These are phyloP conservation scores for Ormia ochracea DNA, from an alignment of 2,888 invertebrate genomes.

Conservation along the genomic window DNA sequence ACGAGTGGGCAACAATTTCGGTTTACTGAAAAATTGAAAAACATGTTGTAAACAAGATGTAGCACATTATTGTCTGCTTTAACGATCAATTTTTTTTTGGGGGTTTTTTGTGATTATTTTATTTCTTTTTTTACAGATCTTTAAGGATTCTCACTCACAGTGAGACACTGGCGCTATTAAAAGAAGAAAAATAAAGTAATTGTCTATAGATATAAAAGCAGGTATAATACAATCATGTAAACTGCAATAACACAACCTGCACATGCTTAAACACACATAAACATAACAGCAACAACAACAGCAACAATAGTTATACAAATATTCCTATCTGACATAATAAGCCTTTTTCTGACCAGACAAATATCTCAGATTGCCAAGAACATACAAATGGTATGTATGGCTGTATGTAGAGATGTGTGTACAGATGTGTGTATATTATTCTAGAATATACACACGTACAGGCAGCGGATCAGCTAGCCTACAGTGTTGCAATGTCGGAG, in stretches of 20 bases:
- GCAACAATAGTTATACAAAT: conserved; percentile 41
- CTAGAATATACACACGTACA: not conserved
- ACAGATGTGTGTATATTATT: not conserved
- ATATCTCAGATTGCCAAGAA: conserved; percentile 56
- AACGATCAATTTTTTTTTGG: conserved; percentile 49
- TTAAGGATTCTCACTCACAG: conserved; percentile 56
- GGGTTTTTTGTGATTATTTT: conserved; percentile 24
- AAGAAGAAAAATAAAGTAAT: conserved; percentile 51
- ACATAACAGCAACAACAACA: no score
- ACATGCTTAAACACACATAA: not conserved
- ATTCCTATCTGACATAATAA: conserved; percentile 58
- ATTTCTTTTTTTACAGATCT: conserved; percentile 44
- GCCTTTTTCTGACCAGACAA: conserved; percentile 53
- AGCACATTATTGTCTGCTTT: conserved; percentile 63
- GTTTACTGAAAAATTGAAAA: conserved; percentile 61
- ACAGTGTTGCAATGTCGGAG: conserved; percentile 30
- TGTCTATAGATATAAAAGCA: conserved; percentile 57
- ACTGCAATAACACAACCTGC: conserved; percentile 20
- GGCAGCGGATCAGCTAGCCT: not conserved
- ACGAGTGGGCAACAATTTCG: conserved; percentile 34
- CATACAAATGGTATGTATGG: not conserved
- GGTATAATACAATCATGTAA: conserved; percentile 47
- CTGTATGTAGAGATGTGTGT: no score
- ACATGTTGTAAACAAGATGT: conserved; percentile 73
- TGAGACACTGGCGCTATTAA: conserved; percentile 60